phyloP scores from a whole-genome alignment of 1,140 invertebrate species.

The Whitmania pigra region DNA sequence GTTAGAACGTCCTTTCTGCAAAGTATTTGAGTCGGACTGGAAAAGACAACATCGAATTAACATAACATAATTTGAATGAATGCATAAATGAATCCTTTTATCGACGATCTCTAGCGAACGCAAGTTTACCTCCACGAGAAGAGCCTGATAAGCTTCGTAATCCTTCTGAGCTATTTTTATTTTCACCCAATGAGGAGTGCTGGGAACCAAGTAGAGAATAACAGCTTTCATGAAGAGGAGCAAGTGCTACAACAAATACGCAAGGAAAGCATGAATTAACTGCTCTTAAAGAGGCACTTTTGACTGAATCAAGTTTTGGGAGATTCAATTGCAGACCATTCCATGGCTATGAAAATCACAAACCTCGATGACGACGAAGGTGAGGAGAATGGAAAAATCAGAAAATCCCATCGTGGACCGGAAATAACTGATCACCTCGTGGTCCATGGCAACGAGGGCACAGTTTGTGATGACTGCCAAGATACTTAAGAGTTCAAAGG shows the following conservation, averaged over 20 bases:
- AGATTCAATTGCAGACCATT: not conserved
- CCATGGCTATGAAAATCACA: constrained; percentile 4
- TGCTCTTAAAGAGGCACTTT: not conserved
- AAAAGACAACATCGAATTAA: no score
- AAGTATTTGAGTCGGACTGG: no score
- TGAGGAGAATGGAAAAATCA: constrained; percentile 32
- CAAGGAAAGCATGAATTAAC: constrained; percentile 1
- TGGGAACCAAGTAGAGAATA: constrained; percentile 71
- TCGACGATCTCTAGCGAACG: not conserved
- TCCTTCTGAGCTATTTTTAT: constrained; percentile 45
- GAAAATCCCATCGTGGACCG: constrained; percentile 30
- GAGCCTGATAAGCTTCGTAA: constrained; percentile 38
- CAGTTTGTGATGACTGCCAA: constrained; percentile 88
- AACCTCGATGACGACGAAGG: constrained; percentile 61
- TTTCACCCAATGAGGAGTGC: constrained; percentile 74
- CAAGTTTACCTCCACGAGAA: constrained; percentile 31
- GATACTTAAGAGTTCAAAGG: constrained; percentile 80
- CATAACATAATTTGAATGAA: no score
- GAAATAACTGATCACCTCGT: constrained; percentile 54
- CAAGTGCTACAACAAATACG: constrained; percentile 54
- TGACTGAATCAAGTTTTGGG: not conserved
- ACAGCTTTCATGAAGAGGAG: constrained; percentile 67
- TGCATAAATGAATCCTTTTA: not conserved
- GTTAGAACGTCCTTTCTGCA: no score
- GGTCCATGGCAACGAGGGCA: constrained; percentile 81